Evolutionary conservation across 2,888 invertebrate species (phyloP).

Genomic region (Phortica okadai): DNA sequence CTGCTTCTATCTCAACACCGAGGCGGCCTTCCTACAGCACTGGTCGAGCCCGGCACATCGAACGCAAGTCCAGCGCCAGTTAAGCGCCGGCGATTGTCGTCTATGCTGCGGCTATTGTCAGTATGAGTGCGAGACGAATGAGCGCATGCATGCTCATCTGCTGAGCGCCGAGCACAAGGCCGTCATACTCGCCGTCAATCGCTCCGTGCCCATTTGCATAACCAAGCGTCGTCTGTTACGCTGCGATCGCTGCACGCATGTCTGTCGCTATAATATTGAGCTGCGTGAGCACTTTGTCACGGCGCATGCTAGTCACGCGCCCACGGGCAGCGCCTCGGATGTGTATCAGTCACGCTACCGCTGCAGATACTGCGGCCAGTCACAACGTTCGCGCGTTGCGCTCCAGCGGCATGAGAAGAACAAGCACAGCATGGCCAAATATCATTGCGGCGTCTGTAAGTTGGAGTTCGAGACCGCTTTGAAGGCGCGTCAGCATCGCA

Average conservation of each 20-base stretch:
- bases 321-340: conserved; percentile 79
- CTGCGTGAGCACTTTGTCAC: conserved; percentile 77
- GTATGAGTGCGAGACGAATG: conserved; percentile 81
- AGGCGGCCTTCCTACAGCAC: conserved; percentile 83
- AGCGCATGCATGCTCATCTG: conserved; percentile 84
- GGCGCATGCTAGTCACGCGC: conserved; percentile 80
- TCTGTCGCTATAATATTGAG: conserved; percentile 87
- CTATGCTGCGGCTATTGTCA: conserved; percentile 87
- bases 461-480: conserved; percentile 80
- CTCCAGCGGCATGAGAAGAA: conserved; percentile 83
- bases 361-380: conserved; percentile 80
- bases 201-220: conserved; percentile 88
- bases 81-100: conserved; percentile 77
- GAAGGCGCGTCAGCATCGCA: conserved; percentile 83
- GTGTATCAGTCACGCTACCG: conserved; percentile 81
- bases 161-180: conserved; percentile 83
- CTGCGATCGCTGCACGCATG: conserved; percentile 82
- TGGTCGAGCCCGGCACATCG: conserved; percentile 79
- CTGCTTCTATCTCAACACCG: conserved; percentile 89
- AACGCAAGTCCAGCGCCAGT: conserved; percentile 5
- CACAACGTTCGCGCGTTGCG: conserved; percentile 81
- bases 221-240: conserved; percentile 81
- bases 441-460: conserved; percentile 83
- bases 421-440: conserved; percentile 80
- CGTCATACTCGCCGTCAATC: conserved; percentile 85